Conservation (phyloP, 1,140 invertebrate species). For the Pseudomyrmex sp. region DNA sequence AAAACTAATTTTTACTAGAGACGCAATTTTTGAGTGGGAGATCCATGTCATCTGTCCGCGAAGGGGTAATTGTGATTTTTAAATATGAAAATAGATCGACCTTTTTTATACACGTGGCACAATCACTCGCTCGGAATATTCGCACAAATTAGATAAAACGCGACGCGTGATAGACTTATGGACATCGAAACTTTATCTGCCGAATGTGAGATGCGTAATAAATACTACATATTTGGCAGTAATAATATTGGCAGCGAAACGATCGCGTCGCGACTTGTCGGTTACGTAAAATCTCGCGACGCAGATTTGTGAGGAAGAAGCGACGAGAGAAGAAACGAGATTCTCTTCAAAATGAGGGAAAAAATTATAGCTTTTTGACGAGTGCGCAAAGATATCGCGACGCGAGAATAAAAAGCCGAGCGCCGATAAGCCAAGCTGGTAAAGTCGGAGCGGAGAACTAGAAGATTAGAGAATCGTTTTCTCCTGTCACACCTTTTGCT, state of each 20-base stretch:
- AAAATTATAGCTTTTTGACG: conserved; percentile 64
- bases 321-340: background rate
- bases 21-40: too few species aligned
- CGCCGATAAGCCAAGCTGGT: conserved; percentile 69
- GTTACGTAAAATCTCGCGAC: conserved; percentile 26
- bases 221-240: conserved; percentile 66
- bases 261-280: conserved; percentile 18
- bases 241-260: conserved; percentile 68
- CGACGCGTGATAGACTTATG: background rate
- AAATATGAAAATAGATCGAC: background rate
- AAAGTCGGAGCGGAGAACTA: conserved; percentile 17
- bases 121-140: background rate
- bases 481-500: too few species aligned
- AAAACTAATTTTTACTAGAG: too few species aligned
- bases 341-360: conserved; percentile 11
- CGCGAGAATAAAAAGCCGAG: conserved; percentile 63
- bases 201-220: conserved; percentile 30
- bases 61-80: background rate
- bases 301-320: conserved; percentile 30
- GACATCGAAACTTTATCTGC: conserved; percentile 19
- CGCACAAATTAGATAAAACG: background rate
- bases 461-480: background rate
- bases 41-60: too few species aligned
- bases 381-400: conserved; percentile 60
- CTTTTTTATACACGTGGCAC: background rate